Evolutionary conservation across 2,113 vertebrate genomes (phyloP).

Genomic region (Riparia riparia): DNA sequence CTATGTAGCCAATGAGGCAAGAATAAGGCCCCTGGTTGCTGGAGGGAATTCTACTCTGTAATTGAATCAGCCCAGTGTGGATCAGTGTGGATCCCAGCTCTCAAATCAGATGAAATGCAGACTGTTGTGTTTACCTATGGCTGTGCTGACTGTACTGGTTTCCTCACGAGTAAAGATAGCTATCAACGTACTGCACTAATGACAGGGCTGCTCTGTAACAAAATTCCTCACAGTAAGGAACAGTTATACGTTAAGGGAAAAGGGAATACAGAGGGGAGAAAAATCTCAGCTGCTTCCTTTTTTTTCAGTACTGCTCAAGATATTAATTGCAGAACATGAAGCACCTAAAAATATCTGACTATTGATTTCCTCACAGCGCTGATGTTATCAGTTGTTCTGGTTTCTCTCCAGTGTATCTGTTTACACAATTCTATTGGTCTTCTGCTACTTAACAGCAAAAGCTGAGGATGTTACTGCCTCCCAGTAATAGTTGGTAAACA

Average conservation of each 20-base stretch:
- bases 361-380: constrained; percentile 10
- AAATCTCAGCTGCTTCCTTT: background rate
- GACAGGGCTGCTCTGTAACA: background rate
- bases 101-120: background rate
- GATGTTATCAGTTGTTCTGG: background rate
- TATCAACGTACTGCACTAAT: background rate
- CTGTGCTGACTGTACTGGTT: background rate
- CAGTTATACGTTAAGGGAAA: background rate
- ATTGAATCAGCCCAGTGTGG: background rate
- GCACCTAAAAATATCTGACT: constrained; percentile 24
- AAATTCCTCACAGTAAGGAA: background rate
- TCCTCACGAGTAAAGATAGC: background rate
- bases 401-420: background rate
- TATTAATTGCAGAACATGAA: constrained; percentile 32
- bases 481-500: background rate
- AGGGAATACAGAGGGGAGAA: background rate
- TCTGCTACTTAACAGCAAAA: background rate
- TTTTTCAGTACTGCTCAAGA: background rate
- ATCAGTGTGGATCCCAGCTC: background rate
- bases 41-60: background rate
- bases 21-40: background rate
- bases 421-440: background rate
- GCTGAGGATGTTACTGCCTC: background rate
- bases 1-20: background rate
- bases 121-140: background rate